Evolutionary conservation across 92 coral and sea anemone species (phyloP).

Genomic region (Epizoanthus stellaris): DNA sequence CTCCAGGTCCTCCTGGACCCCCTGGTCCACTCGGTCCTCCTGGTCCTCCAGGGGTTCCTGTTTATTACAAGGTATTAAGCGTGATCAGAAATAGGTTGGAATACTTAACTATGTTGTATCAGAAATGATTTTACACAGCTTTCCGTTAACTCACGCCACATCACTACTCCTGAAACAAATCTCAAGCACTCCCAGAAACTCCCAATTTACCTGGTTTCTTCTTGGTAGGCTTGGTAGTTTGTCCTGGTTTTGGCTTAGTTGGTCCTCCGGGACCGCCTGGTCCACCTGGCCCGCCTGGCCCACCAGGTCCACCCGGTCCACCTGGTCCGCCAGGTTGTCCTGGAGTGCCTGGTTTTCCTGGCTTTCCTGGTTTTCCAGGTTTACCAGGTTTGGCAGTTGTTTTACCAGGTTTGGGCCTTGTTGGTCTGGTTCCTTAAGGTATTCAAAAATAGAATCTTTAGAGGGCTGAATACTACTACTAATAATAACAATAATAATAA

Average conservation of each 20-base stretch:
- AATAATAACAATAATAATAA: neutral
- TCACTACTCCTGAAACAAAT: too few relatives aligned
- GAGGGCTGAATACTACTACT: neutral
- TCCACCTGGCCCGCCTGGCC: conserved; percentile 73
- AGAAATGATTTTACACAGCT: neutral
- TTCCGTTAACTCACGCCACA: neutral
- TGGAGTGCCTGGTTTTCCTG: conserved; percentile 74
- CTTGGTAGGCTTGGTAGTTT: conserved; percentile 71
- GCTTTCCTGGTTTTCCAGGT: conserved; percentile 68
- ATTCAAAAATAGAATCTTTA: neutral
- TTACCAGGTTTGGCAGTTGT: conserved; percentile 69
- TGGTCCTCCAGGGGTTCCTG: conserved; percentile 69
- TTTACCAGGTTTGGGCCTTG: conserved; percentile 34
- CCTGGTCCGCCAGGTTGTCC: conserved; percentile 76
- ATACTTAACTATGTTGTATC: too few relatives aligned
- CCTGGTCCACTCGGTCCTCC: conserved; percentile 79
- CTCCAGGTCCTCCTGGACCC: conserved; percentile 73
- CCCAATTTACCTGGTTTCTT: conserved; percentile 66
- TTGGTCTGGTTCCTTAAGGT: conserved; percentile 51
- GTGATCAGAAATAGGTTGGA: too few relatives aligned
- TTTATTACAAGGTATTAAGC: neutral
- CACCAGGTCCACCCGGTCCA: conserved; percentile 76
- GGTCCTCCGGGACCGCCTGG: conserved; percentile 87
- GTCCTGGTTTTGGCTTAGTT: conserved; percentile 62
- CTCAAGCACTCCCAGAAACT: conserved; percentile 46